Evolutionary conservation across 2,113 vertebrate species (phyloP).

Genomic region (Pterocles gutturalis): DNA sequence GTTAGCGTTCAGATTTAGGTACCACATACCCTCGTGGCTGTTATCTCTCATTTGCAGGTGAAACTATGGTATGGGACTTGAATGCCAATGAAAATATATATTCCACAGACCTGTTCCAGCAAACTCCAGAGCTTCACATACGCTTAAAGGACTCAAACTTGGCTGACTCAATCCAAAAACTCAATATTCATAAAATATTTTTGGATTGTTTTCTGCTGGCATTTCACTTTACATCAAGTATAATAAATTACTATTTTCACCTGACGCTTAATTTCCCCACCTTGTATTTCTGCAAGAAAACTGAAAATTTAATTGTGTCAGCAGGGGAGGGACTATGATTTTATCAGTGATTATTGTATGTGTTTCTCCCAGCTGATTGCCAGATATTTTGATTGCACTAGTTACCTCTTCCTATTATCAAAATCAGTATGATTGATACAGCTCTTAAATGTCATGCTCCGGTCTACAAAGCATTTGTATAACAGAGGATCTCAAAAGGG

Average conservation of each 20-base stretch:
- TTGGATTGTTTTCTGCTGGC: background rate
- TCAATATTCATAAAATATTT: background rate
- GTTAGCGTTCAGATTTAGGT: background rate
- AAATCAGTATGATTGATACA: background rate
- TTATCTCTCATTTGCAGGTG: background rate
- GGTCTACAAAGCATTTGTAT: background rate
- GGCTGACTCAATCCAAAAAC: background rate
- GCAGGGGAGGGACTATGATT: background rate
- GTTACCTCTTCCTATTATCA: background rate
- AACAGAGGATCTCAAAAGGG: background rate
- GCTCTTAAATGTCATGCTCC: background rate
- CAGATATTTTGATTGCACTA: background rate
- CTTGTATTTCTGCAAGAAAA: background rate
- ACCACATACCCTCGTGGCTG: background rate
- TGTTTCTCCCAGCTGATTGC: background rate
- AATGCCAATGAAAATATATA: background rate
- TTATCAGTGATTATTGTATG: background rate
- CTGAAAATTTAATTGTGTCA: background rate
- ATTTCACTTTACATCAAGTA: background rate
- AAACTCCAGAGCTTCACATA: background rate
- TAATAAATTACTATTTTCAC: background rate
- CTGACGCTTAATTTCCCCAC: background rate
- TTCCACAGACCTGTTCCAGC: background rate
- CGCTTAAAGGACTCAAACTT: background rate
- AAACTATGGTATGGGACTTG: background rate